Evolutionary conservation across 2,797 vertebrate species (phyloP), one percentile per base, ranked within the genome.

Genomic region (Coregonus suidteri): DNA sequence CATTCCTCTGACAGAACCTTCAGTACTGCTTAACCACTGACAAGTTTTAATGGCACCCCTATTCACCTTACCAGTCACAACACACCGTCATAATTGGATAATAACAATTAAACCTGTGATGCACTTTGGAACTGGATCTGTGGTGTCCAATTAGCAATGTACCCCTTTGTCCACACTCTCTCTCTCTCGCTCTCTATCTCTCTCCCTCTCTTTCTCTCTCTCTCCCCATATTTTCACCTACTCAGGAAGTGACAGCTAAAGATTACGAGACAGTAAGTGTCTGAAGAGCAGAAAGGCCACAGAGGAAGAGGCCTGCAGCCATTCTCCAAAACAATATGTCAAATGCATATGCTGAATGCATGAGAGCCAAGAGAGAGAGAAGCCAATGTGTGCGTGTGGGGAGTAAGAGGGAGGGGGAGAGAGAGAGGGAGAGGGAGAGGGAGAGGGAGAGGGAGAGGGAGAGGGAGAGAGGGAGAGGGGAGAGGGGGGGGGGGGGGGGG

Each of bases 1-100:
- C 54, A 52, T 68, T 75, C 56, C 54, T 64, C 71, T 62, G 30
- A 14, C 41, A n/a, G 54, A 62, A 56, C 67, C 73, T 64, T 69
- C 53, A 59, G 75, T 53, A 35, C 20, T 25, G 73, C 80, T 78
- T 68, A 47, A 74, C 65, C 73, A 75, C 51, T 77, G 56, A 77
- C 68, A 15, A 4, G 18, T 5, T 56, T 30, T 68, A 68, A 35
- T 30, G 41, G 52, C 34, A 51, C 37, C 62, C 41, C 73, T 37
- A 11, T 67, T 56, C 62, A 75, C 51, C 68, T 67, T 53, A 75
- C 52, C 73, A 75, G 76, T 72, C 67, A 78, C 31, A 68, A 68
- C 30, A 68, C 14, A 31, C 25, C 11, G 13, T 20, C 64, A 34
- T 30, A 13, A 66, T 66, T 34, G 64, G 25, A 34, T 66, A 34